Percentiles rank a stretch among this genome's conserved stretches.
These are phyloP conservation scores for Cichladusa arquata DNA, from an alignment of 2,113 vertebrate genomes.

Conservation along the genomic window DNA sequence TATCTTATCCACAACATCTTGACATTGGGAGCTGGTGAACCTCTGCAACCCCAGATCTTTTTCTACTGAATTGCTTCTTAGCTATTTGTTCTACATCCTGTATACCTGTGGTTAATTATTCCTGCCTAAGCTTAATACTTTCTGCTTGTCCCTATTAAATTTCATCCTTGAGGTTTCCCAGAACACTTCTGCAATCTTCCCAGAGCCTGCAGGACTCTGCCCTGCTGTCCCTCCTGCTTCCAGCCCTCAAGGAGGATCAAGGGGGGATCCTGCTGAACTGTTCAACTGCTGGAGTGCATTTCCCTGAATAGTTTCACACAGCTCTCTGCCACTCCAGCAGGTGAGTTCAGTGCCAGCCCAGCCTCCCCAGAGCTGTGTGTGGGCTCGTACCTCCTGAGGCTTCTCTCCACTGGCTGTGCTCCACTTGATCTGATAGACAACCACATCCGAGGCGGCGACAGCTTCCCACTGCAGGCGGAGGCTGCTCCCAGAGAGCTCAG, in stretches of 20 bases:
- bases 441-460: conserved; percentile 79
- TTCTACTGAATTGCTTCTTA: conserved; percentile 43
- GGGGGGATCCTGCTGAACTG: background rate
- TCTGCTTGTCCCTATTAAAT: conserved; percentile 41
- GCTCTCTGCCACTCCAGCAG: background rate
- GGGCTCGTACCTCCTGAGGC: conserved; percentile 79
- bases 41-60: conserved; percentile 32
- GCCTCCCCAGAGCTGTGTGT: background rate
- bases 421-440: conserved; percentile 92
- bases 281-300: background rate
- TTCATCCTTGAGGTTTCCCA: conserved; percentile 45
- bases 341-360: background rate
- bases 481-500: conserved; percentile 79
- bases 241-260: background rate
- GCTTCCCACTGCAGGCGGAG: conserved; percentile 84
- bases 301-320: background rate
- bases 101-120: conserved; percentile 55
- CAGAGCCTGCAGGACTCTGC: background rate
- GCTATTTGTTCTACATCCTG: conserved; percentile 37
- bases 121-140: conserved; percentile 63
- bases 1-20: background rate
- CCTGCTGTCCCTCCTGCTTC: background rate
- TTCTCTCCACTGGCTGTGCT: conserved; percentile 83
- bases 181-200: conserved; percentile 38
- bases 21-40: conserved; percentile 2